phyloP scores from a whole-genome alignment of 2,888 invertebrate genomes.

The Dynastes tityus region DNA sequence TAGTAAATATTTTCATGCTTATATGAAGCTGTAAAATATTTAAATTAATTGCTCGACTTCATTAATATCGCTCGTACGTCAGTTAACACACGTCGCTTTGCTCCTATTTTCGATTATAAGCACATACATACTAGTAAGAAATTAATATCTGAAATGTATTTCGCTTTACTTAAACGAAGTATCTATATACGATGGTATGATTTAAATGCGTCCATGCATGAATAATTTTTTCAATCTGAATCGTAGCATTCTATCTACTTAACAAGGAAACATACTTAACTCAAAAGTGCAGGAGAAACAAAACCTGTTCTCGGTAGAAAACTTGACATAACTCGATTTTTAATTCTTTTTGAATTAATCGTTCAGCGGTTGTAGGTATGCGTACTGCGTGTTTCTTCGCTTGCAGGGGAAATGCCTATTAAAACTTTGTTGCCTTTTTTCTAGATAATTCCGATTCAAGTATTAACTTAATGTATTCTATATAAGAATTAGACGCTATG shows the following conservation, averaged over 20 bases:
- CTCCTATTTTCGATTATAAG: slow-evolving; percentile 43
- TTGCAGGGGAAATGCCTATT: slow-evolving; percentile 9
- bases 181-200: slow-evolving; percentile 26
- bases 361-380: slow-evolving; percentile 23
- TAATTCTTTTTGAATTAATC: slow-evolving; percentile 33
- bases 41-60: slow-evolving; percentile 38
- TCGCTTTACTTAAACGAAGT: slow-evolving; percentile 41
- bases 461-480: not conserved
- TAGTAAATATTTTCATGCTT: slow-evolving; percentile 1
- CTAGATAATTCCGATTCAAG: not conserved
- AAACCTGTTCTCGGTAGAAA: slow-evolving; percentile 46
- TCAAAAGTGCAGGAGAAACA: slow-evolving; percentile 45
- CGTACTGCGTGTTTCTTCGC: slow-evolving; percentile 8
- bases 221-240: slow-evolving; percentile 38
- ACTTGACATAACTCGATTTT: slow-evolving; percentile 37
- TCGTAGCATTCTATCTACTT: slow-evolving; percentile 46
- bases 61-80: slow-evolving; percentile 29
- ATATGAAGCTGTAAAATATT: slow-evolving; percentile 30
- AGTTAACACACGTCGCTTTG: slow-evolving; percentile 19
- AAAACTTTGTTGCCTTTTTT: not conserved
- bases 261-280: slow-evolving; percentile 52
- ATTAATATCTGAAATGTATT: slow-evolving; percentile 43
- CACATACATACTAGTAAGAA: slow-evolving; percentile 28
- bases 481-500: not conserved
- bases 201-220: slow-evolving; percentile 50